Conservation (phyloP, 92 coral and sea anemone species). For the Porites evermanni region DNA sequence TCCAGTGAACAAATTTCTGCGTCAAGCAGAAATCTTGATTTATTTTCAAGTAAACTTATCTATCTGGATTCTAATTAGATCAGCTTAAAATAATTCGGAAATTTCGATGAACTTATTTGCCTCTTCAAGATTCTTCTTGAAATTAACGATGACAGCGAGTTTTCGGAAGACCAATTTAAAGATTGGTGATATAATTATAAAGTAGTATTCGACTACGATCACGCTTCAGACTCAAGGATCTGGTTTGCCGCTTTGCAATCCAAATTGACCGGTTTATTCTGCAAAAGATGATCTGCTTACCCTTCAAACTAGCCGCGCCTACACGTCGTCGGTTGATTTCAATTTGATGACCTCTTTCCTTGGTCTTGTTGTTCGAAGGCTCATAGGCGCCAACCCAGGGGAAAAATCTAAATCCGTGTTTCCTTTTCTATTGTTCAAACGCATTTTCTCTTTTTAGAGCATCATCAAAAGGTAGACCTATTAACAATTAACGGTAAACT, state of each 20-base stretch:
- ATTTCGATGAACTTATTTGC: background rate
- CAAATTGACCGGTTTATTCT: background rate
- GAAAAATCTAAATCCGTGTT: too few relatives aligned
- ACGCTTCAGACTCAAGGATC: constrained; percentile 22
- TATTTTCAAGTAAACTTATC: background rate
- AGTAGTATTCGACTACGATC: constrained; percentile 19
- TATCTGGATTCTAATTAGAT: constrained; percentile 9
- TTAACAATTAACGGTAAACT: too few relatives aligned
- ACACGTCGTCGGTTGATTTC: too few relatives aligned
- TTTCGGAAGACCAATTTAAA: constrained; percentile 24
- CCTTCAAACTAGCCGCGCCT: too few relatives aligned
- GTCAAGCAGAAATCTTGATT: background rate
- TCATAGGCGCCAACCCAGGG: too few relatives aligned
- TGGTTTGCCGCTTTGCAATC: constrained; percentile 3
- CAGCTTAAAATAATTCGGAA: constrained; percentile 12
- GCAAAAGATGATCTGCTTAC: background rate
- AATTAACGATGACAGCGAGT: background rate
- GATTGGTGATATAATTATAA: constrained; percentile 14
- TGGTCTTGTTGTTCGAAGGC: too few relatives aligned
- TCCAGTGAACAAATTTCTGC: background rate
- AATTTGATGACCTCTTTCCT: too few relatives aligned
- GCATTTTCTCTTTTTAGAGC: too few relatives aligned
- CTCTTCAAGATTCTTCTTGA: constrained; percentile 6
- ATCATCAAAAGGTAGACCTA: too few relatives aligned
- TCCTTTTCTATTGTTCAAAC: too few relatives aligned